Percentiles rank a stretch among this genome's conserved stretches.
Conservation (phyloP, 1,140 invertebrate genomes). For the Pseudomyrmex flavicornis region DNA sequence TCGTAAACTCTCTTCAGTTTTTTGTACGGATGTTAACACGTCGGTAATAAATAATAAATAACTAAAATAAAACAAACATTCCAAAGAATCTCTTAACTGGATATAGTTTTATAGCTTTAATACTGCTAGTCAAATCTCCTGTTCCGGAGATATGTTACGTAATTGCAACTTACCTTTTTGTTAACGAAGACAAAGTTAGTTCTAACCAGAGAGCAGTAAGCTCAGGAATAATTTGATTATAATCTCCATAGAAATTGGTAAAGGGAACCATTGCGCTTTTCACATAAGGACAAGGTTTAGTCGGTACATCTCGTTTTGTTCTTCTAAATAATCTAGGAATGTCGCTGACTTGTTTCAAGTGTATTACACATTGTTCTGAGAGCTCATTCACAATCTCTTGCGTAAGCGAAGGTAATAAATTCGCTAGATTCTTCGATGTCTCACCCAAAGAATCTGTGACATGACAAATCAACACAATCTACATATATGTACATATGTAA, state of each 20-base stretch:
- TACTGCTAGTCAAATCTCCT: too few relatives aligned
- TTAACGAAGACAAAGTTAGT: constrained; percentile 88
- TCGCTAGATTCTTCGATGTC: constrained; percentile 83
- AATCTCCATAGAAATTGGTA: constrained; percentile 87
- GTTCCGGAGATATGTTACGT: too few relatives aligned
- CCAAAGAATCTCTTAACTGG: constrained; percentile 16
- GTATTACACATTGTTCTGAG: constrained; percentile 85
- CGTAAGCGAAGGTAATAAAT: constrained; percentile 85
- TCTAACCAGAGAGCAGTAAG: constrained; percentile 86
- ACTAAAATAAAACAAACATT: constrained; percentile 85
- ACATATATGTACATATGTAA: too few relatives aligned
- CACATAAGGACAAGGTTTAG: constrained; percentile 92
- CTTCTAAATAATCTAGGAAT: constrained; percentile 96
- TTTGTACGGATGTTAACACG: constrained; percentile 96
- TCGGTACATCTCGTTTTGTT: constrained; percentile 95
- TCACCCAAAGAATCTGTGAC: constrained; percentile 84
- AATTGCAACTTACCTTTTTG: constrained; percentile 86
- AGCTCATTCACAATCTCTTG: constrained; percentile 87
- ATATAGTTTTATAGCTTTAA: constrained; percentile 31
- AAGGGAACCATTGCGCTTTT: constrained; percentile 88
- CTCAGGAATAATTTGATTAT: constrained; percentile 85
- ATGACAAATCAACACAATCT: constrained; percentile 4
- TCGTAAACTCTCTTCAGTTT: constrained; percentile 96
- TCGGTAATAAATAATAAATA: constrained; percentile 93
- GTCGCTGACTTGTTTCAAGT: constrained; percentile 93